Conservation (phyloP, 2,797 vertebrate species). For the Phyllotis vaccarum region DNA sequence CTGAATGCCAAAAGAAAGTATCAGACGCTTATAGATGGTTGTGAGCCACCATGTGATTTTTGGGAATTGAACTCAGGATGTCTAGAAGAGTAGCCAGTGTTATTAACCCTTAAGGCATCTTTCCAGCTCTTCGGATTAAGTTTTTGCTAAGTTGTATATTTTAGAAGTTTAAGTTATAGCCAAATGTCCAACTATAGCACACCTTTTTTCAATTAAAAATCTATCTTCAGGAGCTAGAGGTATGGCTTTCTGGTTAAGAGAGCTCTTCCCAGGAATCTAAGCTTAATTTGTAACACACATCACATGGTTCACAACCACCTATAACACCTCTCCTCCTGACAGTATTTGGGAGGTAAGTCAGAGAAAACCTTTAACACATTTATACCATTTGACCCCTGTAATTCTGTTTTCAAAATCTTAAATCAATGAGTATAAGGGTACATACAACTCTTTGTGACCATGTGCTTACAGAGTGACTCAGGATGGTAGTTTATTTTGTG, state of each 20-base stretch:
- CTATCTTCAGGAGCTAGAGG: not conserved
- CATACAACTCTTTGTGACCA: not conserved
- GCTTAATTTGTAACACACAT: not conserved
- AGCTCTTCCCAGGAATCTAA: not conserved
- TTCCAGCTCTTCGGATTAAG: not conserved
- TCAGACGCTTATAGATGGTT: too few relatives aligned
- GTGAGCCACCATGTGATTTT: too few relatives aligned
- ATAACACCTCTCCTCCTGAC: not conserved
- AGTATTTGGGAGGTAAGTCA: not conserved
- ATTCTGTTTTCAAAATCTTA: not conserved
- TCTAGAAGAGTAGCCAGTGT: too few relatives aligned
- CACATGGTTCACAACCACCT: not conserved
- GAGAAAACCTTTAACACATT: not conserved
- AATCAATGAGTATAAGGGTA: not conserved
- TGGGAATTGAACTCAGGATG: too few relatives aligned
- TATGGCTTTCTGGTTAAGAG: not conserved
- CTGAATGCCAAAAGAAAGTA: too few relatives aligned
- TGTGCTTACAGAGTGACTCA: not conserved
- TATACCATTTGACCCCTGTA: not conserved
- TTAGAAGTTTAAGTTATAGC: not conserved
- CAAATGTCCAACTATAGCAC: not conserved
- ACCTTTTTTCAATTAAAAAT: not conserved
- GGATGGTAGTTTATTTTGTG: not conserved
- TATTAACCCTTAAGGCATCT: too few relatives aligned
- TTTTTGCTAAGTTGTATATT: not conserved